Conservation (phyloP, 2,797 vertebrate species). For the Acrocephalus scirpaceus region DNA sequence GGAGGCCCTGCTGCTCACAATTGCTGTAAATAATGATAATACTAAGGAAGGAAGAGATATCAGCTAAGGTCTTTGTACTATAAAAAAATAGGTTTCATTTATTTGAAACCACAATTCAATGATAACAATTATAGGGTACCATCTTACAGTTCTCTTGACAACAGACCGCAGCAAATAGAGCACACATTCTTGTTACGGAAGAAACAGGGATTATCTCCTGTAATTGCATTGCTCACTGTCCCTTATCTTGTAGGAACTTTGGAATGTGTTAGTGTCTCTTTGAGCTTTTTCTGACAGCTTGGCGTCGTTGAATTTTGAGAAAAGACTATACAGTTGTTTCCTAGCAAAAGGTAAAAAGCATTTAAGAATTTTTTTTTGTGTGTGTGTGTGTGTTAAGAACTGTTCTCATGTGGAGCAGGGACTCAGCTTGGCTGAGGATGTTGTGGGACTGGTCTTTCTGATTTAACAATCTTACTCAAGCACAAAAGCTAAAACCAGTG, state of each 20-base stretch:
- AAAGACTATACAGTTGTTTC: neutral
- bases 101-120: neutral
- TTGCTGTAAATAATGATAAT: neutral
- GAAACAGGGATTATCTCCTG: neutral
- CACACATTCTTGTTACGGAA: neutral
- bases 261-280: neutral
- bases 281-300: neutral
- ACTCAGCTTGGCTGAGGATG: neutral
- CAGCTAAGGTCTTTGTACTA: neutral
- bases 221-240: neutral
- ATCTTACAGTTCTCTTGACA: neutral
- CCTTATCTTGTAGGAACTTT: neutral
- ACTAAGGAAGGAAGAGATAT: neutral
- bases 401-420: neutral
- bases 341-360: neutral
- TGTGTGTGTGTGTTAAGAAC: neutral
- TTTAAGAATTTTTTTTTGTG: neutral
- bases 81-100: neutral
- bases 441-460: neutral
- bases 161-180: neutral
- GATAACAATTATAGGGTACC: neutral
- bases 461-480: neutral
- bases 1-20: neutral
- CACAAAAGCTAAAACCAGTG: neutral
- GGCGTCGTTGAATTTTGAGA: neutral